Evolutionary conservation across 2,797 vertebrate species (phyloP).

Genomic region (Syncerus caffer): DNA sequence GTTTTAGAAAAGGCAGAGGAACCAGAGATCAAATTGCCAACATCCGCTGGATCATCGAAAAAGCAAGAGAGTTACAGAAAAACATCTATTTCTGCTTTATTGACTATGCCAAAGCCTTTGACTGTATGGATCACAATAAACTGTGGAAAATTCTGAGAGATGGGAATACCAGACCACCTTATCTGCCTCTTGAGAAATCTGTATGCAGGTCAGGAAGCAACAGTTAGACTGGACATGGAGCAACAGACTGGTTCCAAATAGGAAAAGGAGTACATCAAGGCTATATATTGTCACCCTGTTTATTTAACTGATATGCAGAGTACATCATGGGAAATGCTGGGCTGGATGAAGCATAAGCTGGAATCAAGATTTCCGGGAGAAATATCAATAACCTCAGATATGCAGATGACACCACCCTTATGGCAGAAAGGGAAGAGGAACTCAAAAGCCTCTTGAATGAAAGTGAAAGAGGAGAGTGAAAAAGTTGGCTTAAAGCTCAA

Average conservation of each 20-base stretch:
- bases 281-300: neutral
- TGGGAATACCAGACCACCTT: neutral
- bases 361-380: neutral
- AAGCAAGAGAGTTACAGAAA: neutral
- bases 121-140: neutral
- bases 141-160: neutral
- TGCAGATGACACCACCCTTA: neutral
- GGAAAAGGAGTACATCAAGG: neutral
- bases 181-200: neutral
- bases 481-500: neutral
- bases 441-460: neutral
- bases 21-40: neutral
- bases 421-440: neutral
- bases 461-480: neutral
- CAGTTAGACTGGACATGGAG: neutral
- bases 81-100: neutral
- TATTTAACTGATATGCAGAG: neutral
- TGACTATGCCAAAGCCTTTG: neutral
- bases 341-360: neutral
- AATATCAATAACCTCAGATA: neutral
- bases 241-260: neutral
- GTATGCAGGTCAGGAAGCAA: neutral
- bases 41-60: neutral
- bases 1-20: neutral
- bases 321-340: neutral